Conservation (phyloP, 1,140 invertebrate genomes). For the Panulirus ornatus region DNA sequence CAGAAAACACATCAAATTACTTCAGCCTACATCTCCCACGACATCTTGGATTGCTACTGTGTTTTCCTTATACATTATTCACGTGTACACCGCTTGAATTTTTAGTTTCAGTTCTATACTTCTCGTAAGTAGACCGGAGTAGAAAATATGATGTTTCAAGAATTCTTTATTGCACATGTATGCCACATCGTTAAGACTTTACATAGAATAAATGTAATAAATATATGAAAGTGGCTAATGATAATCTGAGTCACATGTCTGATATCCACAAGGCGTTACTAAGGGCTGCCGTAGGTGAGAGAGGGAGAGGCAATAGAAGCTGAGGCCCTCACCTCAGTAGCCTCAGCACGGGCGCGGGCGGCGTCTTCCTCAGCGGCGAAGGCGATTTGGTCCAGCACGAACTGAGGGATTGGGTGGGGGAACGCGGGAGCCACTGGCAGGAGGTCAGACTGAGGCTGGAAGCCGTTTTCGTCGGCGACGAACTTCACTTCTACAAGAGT, state of each 20-base stretch:
- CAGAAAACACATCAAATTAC: too few species aligned
- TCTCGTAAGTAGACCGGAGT: too few species aligned
- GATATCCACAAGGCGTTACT: not conserved
- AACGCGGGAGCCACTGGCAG: conserved; percentile 49
- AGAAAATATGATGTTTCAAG: too few species aligned
- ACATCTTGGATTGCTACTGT: too few species aligned
- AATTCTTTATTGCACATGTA: too few species aligned
- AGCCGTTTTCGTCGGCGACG: conserved; percentile 56
- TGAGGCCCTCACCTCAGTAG: not conserved
- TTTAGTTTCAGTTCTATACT: too few species aligned
- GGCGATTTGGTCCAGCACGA: conserved; percentile 71
- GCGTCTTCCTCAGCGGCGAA: conserved; percentile 50
- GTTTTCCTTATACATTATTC: too few species aligned
- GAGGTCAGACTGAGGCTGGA: conserved; percentile 59
- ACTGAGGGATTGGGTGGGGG: conserved; percentile 65
- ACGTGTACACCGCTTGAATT: too few species aligned
- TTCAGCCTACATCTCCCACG: too few species aligned
- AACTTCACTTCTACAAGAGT: conserved; percentile 14
- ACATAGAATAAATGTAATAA: too few species aligned
- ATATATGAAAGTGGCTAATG: not conserved
- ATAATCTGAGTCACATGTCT: not conserved
- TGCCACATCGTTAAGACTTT: too few species aligned
- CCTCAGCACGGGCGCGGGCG: not conserved
- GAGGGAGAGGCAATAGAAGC: not conserved
- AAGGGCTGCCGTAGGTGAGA: not conserved